phyloP scores from a whole-genome alignment of 2,113 vertebrate species.

The Aptenodytes forsteri region DNA sequence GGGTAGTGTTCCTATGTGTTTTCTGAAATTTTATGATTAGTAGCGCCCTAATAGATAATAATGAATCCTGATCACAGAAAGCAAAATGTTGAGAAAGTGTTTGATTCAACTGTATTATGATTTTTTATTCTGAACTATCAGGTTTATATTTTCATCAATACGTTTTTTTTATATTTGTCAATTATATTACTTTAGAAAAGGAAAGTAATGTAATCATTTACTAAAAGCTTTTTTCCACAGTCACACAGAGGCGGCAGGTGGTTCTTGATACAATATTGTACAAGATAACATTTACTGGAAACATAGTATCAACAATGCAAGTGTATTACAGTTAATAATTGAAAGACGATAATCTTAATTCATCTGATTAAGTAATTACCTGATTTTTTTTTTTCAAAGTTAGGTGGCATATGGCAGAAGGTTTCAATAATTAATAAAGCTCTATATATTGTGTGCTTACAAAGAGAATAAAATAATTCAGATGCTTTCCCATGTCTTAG shows the following conservation, averaged over 20 bases:
- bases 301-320: neutral
- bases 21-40: neutral
- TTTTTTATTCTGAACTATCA: neutral
- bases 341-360: neutral
- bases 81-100: neutral
- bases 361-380: neutral
- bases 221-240: neutral
- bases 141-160: neutral
- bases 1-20: neutral
- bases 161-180: neutral
- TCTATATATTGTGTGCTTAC: neutral
- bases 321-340: neutral
- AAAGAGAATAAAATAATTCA: neutral
- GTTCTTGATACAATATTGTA: neutral
- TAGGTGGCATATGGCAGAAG: neutral
- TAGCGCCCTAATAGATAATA: fast-evolving
- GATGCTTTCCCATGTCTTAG: neutral
- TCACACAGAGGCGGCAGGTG: neutral
- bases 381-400: neutral
- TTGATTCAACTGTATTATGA: neutral
- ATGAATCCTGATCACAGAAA: neutral
- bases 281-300: neutral
- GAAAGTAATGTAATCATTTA: neutral
- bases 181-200: neutral
- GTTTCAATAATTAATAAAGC: neutral